phyloP scores from a whole-genome alignment of 2,888 invertebrate genomes.

The Boloria euphrosyne region DNA sequence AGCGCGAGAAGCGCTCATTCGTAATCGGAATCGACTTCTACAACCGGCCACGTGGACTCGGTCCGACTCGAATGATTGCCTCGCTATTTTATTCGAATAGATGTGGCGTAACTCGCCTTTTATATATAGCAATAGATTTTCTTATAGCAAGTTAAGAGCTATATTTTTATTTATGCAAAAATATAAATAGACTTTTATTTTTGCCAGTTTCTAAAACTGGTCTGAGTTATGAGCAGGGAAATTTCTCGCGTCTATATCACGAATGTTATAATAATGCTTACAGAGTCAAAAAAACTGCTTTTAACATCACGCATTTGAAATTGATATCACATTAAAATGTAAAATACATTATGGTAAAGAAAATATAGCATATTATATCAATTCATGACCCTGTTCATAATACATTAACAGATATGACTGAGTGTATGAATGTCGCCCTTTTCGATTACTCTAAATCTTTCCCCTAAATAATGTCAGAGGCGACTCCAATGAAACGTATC shows the following conservation, averaged over 20 bases:
- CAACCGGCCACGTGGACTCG: slow-evolving; percentile 75
- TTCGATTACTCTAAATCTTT: slow-evolving; percentile 44
- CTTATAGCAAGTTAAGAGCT: slow-evolving; percentile 49
- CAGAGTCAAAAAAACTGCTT: slow-evolving; percentile 12
- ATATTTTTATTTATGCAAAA: slow-evolving; percentile 23
- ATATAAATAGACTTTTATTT: slow-evolving; percentile 14
- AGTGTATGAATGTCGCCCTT: slow-evolving; percentile 64
- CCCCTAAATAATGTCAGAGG: slow-evolving; percentile 63
- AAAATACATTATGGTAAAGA: slow-evolving; percentile 2
- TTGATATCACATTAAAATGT: background rate
- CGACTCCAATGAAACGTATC: slow-evolving; percentile 74
- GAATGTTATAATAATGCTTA: slow-evolving; percentile 48
- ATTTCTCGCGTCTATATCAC: slow-evolving; percentile 64
- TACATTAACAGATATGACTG: slow-evolving; percentile 43
- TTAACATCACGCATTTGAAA: slow-evolving; percentile 5
- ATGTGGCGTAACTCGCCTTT: slow-evolving; percentile 10
- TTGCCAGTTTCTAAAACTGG: slow-evolving; percentile 38
- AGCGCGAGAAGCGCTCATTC: slow-evolving; percentile 45
- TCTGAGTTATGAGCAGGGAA: slow-evolving; percentile 52
- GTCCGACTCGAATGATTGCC: slow-evolving; percentile 51
- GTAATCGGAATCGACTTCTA: slow-evolving; percentile 51
- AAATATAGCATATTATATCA: slow-evolving; percentile 18
- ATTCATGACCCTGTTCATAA: slow-evolving; percentile 54
- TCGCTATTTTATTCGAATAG: slow-evolving; percentile 38
- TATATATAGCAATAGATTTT: slow-evolving; percentile 39